Evolutionary conservation across 2,888 invertebrate species (phyloP).

Genomic region (Lampropteryx suffumata): DNA sequence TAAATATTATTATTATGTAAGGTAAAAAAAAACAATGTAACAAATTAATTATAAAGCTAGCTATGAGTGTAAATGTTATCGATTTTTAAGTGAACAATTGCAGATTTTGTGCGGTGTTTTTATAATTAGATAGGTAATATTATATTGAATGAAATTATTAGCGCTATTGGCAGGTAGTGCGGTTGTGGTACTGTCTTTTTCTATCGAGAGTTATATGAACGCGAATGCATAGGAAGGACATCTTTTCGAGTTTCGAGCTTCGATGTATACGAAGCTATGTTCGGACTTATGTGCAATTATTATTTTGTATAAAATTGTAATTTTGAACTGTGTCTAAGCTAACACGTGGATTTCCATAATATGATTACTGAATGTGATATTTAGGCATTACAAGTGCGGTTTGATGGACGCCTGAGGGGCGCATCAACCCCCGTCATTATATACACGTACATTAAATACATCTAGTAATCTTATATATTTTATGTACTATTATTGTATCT

Average conservation of each 20-base stretch:
- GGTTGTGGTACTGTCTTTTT: conserved; percentile 60
- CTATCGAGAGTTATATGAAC: conserved; percentile 44
- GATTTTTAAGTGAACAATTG: conserved; percentile 81
- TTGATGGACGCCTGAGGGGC: conserved; percentile 59
- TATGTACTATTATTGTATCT: conserved; percentile 82
- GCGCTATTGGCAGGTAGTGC: conserved; percentile 69
- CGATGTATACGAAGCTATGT: conserved; percentile 52
- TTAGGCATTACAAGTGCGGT: conserved; percentile 81
- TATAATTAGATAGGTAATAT: conserved; percentile 84
- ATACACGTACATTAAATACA: conserved; percentile 74
- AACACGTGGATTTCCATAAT: conserved; percentile 82
- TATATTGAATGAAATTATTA: conserved; percentile 83
- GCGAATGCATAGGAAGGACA: conserved; percentile 46
- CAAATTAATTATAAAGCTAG: conserved; percentile 82
- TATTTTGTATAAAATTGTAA: conserved; percentile 82
- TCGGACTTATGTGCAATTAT: conserved; percentile 83
- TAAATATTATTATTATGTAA: conserved; percentile 77
- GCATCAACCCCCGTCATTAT: conserved; percentile 47
- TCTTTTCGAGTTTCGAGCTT: conserved; percentile 44
- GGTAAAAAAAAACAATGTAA: conserved; percentile 77
- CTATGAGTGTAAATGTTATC: conserved; percentile 83
- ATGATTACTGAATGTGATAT: conserved; percentile 80
- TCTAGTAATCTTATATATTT: conserved; percentile 82
- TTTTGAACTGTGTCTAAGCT: conserved; percentile 79
- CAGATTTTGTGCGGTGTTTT: conserved; percentile 82